Percentiles rank a stretch among this genome's conserved stretches.
These are phyloP conservation scores for Phrynosoma blainvillii DNA, from an alignment of 2,113 vertebrate species.

Conservation along the genomic window DNA sequence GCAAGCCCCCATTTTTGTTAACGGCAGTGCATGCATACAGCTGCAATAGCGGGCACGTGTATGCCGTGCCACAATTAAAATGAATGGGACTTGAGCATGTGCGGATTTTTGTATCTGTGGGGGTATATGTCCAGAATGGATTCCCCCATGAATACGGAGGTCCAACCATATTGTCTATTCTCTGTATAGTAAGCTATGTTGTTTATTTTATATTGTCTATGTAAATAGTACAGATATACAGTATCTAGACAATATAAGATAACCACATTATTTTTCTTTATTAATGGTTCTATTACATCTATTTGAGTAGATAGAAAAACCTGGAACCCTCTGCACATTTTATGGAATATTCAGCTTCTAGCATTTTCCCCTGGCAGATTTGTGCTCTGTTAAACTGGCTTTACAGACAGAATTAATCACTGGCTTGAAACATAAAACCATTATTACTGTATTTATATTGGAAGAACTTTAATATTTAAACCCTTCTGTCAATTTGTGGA, in stretches of 20 bases:
- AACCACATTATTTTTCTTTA: conserved; percentile 6
- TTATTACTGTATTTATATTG: conserved; percentile 19
- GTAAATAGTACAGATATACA: background rate
- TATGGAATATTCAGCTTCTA: background rate
- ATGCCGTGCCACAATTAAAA: too few relatives aligned
- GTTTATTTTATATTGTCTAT: background rate
- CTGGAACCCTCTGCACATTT: background rate
- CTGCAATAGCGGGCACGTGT: too few relatives aligned
- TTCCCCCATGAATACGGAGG: too few relatives aligned
- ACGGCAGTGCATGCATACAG: too few relatives aligned
- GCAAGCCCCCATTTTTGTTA: too few relatives aligned
- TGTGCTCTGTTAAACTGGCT: conserved; percentile 19
- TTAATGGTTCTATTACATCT: background rate
- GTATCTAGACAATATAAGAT: background rate
- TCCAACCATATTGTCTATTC: background rate
- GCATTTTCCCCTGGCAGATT: background rate
- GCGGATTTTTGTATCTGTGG: too few relatives aligned
- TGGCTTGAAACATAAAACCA: conserved; percentile 7
- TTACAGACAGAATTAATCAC: conserved; percentile 25
- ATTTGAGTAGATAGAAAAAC: conserved; percentile 17
- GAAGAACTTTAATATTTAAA: conserved; percentile 40
- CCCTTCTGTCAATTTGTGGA: background rate
- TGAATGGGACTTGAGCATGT: too few relatives aligned
- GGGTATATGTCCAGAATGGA: too few relatives aligned
- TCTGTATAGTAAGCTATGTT: background rate